Evolutionary conservation across 2,113 vertebrate genomes (phyloP).

Genomic region (Phylloscopus whistleri): DNA sequence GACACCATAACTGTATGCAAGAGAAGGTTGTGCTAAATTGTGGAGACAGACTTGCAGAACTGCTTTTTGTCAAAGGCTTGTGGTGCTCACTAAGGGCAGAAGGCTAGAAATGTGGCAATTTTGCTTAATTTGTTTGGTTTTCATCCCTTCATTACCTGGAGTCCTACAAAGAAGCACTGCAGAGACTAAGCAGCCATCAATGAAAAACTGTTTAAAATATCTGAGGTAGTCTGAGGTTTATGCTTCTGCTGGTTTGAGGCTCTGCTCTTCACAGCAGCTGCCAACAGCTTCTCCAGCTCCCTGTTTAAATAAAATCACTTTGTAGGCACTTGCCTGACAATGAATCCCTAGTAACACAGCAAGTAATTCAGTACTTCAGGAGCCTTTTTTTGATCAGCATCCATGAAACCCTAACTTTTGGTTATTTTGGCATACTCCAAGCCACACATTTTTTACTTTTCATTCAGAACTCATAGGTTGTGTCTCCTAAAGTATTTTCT

Average conservation of each 20-base stretch:
- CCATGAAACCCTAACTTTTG: rapidly evolving
- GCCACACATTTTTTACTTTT: not conserved
- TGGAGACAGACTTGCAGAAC: not conserved
- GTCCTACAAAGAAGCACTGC: not conserved
- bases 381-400: not conserved
- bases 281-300: not conserved
- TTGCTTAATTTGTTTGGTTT: not conserved
- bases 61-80: not conserved
- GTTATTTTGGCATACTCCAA: not conserved
- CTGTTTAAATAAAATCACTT: not conserved
- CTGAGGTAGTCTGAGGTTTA: not conserved
- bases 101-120: not conserved
- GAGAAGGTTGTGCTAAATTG: not conserved
- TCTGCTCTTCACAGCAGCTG: not conserved
- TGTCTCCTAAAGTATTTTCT: not conserved
- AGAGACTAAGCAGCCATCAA: not conserved
- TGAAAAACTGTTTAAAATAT: not conserved
- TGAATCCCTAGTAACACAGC: not conserved
- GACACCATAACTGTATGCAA: not conserved
- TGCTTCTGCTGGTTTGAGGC: not conserved
- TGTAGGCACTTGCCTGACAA: not conserved
- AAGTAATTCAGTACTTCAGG: not conserved
- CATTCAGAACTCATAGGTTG: not conserved
- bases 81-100: not conserved
- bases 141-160: not conserved